Conservation (phyloP, 2,888 invertebrate genomes). For the Elysia crispata region DNA sequence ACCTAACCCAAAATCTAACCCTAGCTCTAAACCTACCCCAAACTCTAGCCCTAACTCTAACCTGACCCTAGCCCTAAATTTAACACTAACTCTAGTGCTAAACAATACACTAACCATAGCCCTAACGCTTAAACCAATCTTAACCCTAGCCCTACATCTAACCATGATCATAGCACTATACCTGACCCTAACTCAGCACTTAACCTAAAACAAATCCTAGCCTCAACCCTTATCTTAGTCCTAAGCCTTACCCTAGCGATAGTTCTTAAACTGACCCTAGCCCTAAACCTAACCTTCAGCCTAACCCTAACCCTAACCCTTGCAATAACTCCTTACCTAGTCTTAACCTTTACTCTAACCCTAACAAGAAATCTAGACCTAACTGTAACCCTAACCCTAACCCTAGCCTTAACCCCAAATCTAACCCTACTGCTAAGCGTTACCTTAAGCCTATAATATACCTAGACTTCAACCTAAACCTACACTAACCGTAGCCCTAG, state of each 20-base stretch:
- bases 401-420: too few relatives aligned
- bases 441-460: too few relatives aligned
- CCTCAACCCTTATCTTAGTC: too few relatives aligned
- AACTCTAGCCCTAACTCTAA: neutral
- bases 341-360: neutral
- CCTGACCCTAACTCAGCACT: neutral
- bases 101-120: neutral
- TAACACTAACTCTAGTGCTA: neutral
- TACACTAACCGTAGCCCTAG: too few relatives aligned
- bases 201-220: neutral
- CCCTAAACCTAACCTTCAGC: slow-evolving; percentile 10
- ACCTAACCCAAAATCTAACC: neutral
- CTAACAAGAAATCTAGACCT: too few relatives aligned
- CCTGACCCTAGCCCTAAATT: neutral
- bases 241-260: too few relatives aligned
- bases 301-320: neutral
- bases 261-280: too few relatives aligned
- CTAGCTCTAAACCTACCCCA: neutral
- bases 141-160: neutral
- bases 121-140: neutral
- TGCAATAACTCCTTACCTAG: neutral
- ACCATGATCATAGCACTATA: neutral
- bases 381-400: too few relatives aligned
- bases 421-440: too few relatives aligned
- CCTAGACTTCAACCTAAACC: too few relatives aligned